Base-by-base conservation (phyloP, 2,113 vertebrate species). In the Silurus meridionalis region DNA sequence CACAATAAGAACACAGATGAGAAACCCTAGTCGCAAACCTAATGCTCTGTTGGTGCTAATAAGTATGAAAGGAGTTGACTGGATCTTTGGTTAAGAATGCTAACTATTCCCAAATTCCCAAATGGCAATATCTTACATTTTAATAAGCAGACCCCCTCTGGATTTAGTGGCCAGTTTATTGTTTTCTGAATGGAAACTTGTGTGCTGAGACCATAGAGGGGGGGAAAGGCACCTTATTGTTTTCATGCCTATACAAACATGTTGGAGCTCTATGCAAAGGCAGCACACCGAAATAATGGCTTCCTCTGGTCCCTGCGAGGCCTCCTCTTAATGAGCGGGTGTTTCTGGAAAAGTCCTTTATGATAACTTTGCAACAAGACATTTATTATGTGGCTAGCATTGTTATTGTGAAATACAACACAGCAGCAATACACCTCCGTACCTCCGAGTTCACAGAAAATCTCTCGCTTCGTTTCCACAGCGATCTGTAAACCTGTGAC, bases 1-100 rank as follows among this genome's bases (percentile, higher is more conserved):
- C 87, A 86, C 81, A 85, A 79, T 80, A 57, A 21, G 64, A 28
- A 85, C 64, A 69, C 48, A 80, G 84, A 85, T 88, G 83, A 88
- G 78, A 86, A 66, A 69, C 23, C 11, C 17, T n/a, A 50, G 81
- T 87, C 84, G 87, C 80, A 84, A 85, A 85, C 88, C 88, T 88
- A 82, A 84, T 52, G 48, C 87, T 80, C 78, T 86, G 80, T 78
- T 7, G 55, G 61, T 58, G 58, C 83, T 85, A 87, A 89, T 84
- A 63, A 79, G 88, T 75, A 87, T 83, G 60, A 83, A 87, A 83
- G 77, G 61, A 81, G 53, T 9, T 60, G 3, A 23, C 72, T n/a
- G 6, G 10, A 80, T 7, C 52, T 85, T 58, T 7, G 23, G 46
- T 58, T 48, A 57, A 53, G 28, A 85, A 53, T 48, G 10, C n/a